These are phyloP conservation scores for Junonia oenone DNA, from an alignment of 2,888 invertebrate genomes.

Conservation along the genomic window DNA sequence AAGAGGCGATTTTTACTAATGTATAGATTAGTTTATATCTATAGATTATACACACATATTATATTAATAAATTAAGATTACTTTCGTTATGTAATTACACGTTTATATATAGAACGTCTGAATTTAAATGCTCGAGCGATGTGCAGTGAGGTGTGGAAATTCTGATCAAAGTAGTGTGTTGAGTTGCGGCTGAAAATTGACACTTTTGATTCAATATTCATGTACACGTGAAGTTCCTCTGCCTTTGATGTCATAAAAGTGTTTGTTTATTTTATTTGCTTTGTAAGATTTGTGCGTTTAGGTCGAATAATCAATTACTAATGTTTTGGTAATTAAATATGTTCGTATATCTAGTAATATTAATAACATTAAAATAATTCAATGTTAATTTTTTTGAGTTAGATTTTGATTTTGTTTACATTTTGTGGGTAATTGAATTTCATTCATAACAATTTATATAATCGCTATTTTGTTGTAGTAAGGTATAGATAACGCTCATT, in stretches of 20 bases:
- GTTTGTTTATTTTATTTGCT: background rate
- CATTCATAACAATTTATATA: no score
- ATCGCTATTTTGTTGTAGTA: no score
- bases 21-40: no score
- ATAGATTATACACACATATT: no score
- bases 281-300: background rate
- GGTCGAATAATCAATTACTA: background rate
- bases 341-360: no score
- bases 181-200: slow-evolving; percentile 1
- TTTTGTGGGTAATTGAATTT: no score
- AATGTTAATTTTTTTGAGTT: no score
- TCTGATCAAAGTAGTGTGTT: slow-evolving; percentile 3
- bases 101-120: background rate
- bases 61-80: background rate
- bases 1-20: no score
- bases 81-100: background rate
- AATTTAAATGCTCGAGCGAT: slow-evolving; percentile 5
- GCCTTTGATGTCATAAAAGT: background rate
- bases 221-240: background rate
- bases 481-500: no score
- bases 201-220: background rate
- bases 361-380: no score
- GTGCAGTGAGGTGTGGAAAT: background rate
- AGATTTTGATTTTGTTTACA: no score
- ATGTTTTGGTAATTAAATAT: background rate